These are phyloP conservation scores for Drosophila nannoptera DNA, from an alignment of 1,140 invertebrate species.

Conservation along the genomic window DNA sequence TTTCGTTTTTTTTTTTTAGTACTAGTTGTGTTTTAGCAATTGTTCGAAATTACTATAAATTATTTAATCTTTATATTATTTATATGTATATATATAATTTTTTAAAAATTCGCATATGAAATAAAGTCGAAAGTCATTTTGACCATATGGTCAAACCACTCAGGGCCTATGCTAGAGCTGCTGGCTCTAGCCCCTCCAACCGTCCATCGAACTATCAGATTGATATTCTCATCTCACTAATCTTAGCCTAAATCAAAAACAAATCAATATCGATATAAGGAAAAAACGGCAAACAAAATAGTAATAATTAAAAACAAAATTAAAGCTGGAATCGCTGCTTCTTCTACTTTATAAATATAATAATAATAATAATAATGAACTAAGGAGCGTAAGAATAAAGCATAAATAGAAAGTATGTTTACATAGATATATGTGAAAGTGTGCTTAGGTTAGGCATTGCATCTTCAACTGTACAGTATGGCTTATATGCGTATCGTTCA, in stretches of 20 bases:
- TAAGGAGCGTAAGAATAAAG: conserved; percentile 34
- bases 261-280: conserved; percentile 44
- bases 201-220: conserved; percentile 8
- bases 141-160: conserved; percentile 37
- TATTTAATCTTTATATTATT: conserved; percentile 69
- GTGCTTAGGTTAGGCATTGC: conserved; percentile 66
- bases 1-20: conserved; percentile 60
- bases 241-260: conserved; percentile 63
- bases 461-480: conserved; percentile 71
- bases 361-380: conserved; percentile 40
- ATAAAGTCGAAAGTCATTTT: conserved; percentile 69
- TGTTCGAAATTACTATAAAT: conserved; percentile 77
- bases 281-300: conserved; percentile 58
- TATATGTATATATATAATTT: conserved; percentile 58
- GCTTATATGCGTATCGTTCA: conserved; percentile 51
- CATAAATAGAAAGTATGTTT: conserved; percentile 33
- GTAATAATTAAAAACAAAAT: conserved; percentile 60
- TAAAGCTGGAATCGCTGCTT: conserved; percentile 75
- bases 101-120: conserved; percentile 74
- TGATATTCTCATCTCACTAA: conserved; percentile 32
- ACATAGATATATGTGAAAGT: conserved; percentile 41
- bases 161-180: conserved; percentile 21
- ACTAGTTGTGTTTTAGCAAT: conserved; percentile 74
- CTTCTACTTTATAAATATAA: conserved; percentile 49
- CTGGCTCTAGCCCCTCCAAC: conserved; percentile 22